Evolutionary conservation across 30 jellyfish, hydroid and myxozoan genomes (phyloP), one percentile per base, ranked within the genome.

Genomic region (Cassiopea andromeda): DNA sequence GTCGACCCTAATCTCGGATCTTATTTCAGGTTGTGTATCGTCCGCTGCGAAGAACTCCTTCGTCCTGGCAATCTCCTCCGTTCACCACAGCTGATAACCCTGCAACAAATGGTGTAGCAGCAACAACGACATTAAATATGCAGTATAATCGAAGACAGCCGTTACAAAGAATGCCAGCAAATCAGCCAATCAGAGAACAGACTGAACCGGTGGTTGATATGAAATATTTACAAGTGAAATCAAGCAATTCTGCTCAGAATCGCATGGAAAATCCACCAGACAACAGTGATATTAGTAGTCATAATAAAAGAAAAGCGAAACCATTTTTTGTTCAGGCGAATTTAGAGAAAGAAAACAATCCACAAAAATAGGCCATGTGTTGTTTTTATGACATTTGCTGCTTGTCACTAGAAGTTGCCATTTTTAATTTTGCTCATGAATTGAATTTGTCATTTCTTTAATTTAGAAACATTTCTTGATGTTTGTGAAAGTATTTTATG

Each of bases 41-140:
- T 61, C 95, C 95, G 6, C 75, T 87, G 16, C 64, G 82, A 60
- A 81, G 91, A 16, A 54, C 74, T 38, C 87, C 91, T 14, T 75
- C 87, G 6, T 47, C 90, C 15, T 88, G 91, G 95, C 91, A 80
- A 73, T 88, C 95, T 15, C 95, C 91, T n/a, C 90, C 95, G 0
- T 69, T 80, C 17, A 10, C 79, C 68, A n/a, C 90, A 19, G 1
- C 91, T 2, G 80, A 80, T 69, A 68, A 72, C 46, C 15, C 47
- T 10, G 44, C 61, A 9, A n/a, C 82, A 9, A 82, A 58, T 10
- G 38, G 68, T 46, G 45, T 27, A 27, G 38, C 38, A 27, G 38
- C 38, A 27, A 27, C 38, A 27, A 27, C 38, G 38, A 27, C 47
- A 7, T 12, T 19, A 5, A 61, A 47, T 38, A 60, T 75, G 4